These are phyloP conservation scores for Rhamphomyia laevipes DNA, from an alignment of 2,888 invertebrate species.

Conservation along the genomic window DNA sequence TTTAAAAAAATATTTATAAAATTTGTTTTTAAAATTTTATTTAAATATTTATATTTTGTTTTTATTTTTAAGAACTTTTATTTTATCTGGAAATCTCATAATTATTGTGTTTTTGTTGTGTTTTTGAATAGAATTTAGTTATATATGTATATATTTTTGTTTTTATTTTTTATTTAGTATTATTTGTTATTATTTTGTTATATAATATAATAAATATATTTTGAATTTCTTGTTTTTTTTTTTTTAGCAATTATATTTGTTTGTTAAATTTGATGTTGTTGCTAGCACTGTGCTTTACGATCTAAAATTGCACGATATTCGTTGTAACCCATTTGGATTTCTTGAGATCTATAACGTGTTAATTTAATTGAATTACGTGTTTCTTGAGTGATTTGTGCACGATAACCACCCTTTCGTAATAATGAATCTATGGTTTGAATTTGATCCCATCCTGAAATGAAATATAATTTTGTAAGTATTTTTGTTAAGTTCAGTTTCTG, in stretches of 20 bases:
- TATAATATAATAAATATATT: too few relatives aligned
- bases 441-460: constrained; percentile 87
- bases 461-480: background rate
- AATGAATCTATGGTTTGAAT: constrained; percentile 96
- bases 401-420: constrained; percentile 93
- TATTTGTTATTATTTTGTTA: too few relatives aligned
- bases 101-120: too few relatives aligned
- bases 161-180: too few relatives aligned
- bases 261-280: background rate
- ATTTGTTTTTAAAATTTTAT: too few relatives aligned
- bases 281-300: constrained; percentile 26
- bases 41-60: too few relatives aligned
- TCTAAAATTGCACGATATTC: constrained; percentile 50
- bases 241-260: background rate
- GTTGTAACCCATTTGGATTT: constrained; percentile 78
- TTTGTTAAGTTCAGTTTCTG: too few relatives aligned
- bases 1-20: too few relatives aligned
- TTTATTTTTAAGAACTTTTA: too few relatives aligned
- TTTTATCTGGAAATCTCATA: too few relatives aligned
- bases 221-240: background rate
- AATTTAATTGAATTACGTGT: constrained; percentile 81
- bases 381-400: constrained; percentile 79
- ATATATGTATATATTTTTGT: too few relatives aligned
- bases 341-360: constrained; percentile 94
- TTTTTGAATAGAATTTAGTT: too few relatives aligned